Conservation (phyloP, 2,797 vertebrate genomes). For the Helarctos malayanus region DNA sequence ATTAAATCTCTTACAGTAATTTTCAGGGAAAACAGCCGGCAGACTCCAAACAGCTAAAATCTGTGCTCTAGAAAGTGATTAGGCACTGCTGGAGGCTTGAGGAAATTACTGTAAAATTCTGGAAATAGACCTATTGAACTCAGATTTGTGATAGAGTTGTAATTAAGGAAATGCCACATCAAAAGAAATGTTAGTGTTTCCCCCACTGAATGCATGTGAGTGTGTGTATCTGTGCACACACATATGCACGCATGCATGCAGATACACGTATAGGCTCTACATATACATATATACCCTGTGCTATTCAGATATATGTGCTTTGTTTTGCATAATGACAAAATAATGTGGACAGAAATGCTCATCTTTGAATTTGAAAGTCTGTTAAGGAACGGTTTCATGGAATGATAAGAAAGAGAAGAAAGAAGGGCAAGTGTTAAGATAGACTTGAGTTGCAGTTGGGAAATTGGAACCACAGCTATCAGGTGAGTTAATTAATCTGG, state of each 20-base stretch:
- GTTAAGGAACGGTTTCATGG: slow-evolving; percentile 70
- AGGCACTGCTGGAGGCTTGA: slow-evolving; percentile 69
- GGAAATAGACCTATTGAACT: slow-evolving; percentile 39
- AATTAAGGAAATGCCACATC: not conserved
- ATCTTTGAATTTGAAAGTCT: slow-evolving; percentile 59
- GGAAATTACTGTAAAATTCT: slow-evolving; percentile 71
- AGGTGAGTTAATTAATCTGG: slow-evolving; percentile 91
- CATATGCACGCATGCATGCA: fast-evolving
- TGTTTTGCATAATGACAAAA: slow-evolving; percentile 19
- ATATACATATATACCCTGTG: not conserved
- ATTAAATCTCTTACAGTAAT: slow-evolving; percentile 84
- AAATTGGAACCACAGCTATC: slow-evolving; percentile 88
- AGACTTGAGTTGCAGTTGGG: slow-evolving; percentile 83
- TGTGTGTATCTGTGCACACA: not conserved
- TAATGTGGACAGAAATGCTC: slow-evolving; percentile 24
- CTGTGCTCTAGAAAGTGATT: slow-evolving; percentile 70
- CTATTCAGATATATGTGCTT: not conserved
- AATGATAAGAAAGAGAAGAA: slow-evolving; percentile 65
- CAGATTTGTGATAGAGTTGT: slow-evolving; percentile 3
- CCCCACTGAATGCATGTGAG: not conserved
- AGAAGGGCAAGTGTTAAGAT: slow-evolving; percentile 74
- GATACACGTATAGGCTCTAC: not conserved
- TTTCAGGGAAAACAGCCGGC: slow-evolving; percentile 85
- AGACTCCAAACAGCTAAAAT: slow-evolving; percentile 81
- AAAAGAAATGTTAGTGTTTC: not conserved